Conservation (phyloP, 2,797 vertebrate genomes). For the Amphiprion clarkii region DNA sequence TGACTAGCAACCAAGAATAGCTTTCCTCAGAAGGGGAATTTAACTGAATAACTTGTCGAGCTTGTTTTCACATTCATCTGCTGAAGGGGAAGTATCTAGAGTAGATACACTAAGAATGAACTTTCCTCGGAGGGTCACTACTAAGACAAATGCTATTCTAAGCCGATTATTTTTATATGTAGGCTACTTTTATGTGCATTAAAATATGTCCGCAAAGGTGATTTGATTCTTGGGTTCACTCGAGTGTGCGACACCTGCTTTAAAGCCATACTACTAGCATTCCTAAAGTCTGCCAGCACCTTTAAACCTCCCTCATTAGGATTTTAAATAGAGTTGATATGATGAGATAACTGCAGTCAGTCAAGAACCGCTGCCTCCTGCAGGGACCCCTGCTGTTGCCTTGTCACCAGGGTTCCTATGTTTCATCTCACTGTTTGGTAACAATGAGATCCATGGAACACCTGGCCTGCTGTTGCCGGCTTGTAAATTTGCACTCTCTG, state of each 20-base stretch:
- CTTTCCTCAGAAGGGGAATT: too few relatives aligned
- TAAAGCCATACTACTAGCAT: neutral
- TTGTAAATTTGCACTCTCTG: neutral
- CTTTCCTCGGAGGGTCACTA: too few relatives aligned
- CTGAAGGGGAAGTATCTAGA: neutral
- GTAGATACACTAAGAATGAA: too few relatives aligned
- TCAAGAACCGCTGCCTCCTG: neutral
- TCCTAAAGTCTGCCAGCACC: neutral
- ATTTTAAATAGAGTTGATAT: neutral
- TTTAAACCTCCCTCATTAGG: neutral
- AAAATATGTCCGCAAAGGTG: too few relatives aligned
- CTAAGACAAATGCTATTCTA: too few relatives aligned
- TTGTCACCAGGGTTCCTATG: conserved; percentile 8
- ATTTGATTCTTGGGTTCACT: too few relatives aligned
- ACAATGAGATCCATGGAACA: conserved; percentile 3
- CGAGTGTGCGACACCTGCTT: neutral
- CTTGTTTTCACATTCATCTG: too few relatives aligned
- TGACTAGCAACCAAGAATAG: too few relatives aligned
- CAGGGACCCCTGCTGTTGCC: conserved; percentile 1
- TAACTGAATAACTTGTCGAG: too few relatives aligned
- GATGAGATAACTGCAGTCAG: neutral
- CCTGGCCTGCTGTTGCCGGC: neutral
- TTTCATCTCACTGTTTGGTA: conserved; percentile 1
- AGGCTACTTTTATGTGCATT: too few relatives aligned
- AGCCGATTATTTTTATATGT: too few relatives aligned